Conservation (phyloP, 2,888 invertebrate genomes). For the Ochlodes sylvanus region DNA sequence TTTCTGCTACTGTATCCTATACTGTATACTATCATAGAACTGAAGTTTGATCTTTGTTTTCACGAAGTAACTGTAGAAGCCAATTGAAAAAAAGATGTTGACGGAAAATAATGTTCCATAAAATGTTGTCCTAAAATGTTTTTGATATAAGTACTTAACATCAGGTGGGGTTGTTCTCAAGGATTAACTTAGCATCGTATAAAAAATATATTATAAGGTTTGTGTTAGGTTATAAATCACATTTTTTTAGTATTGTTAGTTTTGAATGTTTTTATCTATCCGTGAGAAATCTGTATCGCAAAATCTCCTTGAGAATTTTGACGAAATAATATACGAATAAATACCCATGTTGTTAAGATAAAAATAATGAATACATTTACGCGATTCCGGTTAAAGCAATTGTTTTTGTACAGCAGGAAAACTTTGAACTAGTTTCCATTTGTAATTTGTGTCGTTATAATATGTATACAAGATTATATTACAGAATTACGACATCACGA, state of each 20-base stretch:
- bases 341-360: not conserved
- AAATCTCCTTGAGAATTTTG: constrained; percentile 5
- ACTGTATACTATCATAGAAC: no score
- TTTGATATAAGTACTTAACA: no score
- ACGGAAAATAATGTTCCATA: no score
- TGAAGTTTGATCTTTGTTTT: no score
- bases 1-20: no score
- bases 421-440: constrained; percentile 6
- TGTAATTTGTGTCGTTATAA: constrained; percentile 1
- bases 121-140: no score
- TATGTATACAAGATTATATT: constrained; percentile 10
- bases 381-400: constrained; percentile 7
- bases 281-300: not conserved
- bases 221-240: no score
- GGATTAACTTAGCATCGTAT: no score
- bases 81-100: no score
- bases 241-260: not conserved
- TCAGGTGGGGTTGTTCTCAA: no score
- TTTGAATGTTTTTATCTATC: not conserved
- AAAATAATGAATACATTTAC: constrained; percentile 3
- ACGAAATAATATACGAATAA: not conserved
- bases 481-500: constrained; percentile 6
- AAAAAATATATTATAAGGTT: no score
- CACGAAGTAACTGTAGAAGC: no score
- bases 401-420: constrained; percentile 5